phyloP scores from a whole-genome alignment of 2,113 vertebrate species.

The Microcebus jonahi region DNA sequence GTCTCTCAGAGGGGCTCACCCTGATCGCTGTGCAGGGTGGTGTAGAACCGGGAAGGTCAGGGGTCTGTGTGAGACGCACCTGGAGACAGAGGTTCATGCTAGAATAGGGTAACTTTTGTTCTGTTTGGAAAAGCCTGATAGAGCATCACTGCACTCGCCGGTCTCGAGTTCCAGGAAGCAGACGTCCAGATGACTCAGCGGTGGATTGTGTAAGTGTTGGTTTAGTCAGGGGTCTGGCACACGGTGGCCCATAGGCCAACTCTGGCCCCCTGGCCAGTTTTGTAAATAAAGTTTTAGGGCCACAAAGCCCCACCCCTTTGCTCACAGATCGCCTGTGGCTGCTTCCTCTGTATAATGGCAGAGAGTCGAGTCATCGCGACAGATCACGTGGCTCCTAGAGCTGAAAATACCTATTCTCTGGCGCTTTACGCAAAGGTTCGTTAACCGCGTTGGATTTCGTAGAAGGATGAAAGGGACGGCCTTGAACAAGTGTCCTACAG shows the following conservation, averaged over 20 bases:
- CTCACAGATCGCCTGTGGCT: not conserved
- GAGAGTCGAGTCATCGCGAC: not conserved
- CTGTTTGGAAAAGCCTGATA: no score
- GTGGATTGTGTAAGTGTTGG: not conserved
- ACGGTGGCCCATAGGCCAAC: not conserved
- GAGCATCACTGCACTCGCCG: not conserved
- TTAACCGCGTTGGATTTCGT: no score
- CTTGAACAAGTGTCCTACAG: rapidly evolving
- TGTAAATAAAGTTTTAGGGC: not conserved
- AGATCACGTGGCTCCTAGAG: not conserved
- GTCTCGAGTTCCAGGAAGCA: not conserved
- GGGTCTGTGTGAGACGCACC: not conserved
- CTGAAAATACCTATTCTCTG: not conserved
- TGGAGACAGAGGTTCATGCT: not conserved
- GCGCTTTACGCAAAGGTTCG: not conserved
- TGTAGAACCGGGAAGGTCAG: not conserved
- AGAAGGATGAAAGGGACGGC: not conserved
- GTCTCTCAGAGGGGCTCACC: not conserved
- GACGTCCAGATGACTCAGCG: not conserved
- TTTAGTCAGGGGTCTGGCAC: not conserved
- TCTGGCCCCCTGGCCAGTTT: not conserved
- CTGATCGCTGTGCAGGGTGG: not conserved
- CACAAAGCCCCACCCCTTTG: not conserved
- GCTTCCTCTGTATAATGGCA: not conserved
- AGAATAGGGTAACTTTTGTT: not conserved